Conservation (phyloP, 2,113 vertebrate genomes). For the Otis tarda region DNA sequence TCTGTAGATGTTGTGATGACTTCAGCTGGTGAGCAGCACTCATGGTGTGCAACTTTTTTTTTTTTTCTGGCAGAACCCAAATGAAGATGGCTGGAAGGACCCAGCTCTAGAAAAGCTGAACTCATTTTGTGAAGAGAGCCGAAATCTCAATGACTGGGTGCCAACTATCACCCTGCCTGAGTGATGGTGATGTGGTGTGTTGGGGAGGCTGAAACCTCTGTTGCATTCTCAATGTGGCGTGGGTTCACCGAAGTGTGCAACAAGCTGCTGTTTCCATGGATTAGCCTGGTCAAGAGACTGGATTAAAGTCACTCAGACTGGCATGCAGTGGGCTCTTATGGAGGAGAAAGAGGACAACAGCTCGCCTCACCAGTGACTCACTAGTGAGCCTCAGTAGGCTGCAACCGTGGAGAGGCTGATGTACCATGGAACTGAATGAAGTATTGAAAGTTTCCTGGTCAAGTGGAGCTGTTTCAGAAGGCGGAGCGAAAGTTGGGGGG, state of each 20-base stretch:
- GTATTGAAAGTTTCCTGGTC: conserved; percentile 55
- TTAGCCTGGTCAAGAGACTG: conserved; percentile 79
- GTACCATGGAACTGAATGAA: conserved; percentile 59
- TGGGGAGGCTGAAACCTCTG: conserved; percentile 73
- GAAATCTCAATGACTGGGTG: conserved; percentile 92
- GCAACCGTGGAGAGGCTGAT: conserved; percentile 42
- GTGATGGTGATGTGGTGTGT: conserved; percentile 70
- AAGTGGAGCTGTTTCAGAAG: conserved; percentile 48
- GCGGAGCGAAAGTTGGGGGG: conserved; percentile 25
- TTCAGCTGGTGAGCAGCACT: background rate
- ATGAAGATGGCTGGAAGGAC: conserved; percentile 90
- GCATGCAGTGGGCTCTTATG: conserved; percentile 69
- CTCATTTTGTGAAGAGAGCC: conserved; percentile 91
- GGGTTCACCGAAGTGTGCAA: conserved; percentile 72
- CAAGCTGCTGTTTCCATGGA: conserved; percentile 79
- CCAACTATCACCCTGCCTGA: conserved; percentile 91
- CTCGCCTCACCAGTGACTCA: conserved; percentile 14
- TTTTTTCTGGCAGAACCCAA: conserved; percentile 82
- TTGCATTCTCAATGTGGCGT: conserved; percentile 78
- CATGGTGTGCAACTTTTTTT: background rate
- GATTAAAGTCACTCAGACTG: conserved; percentile 78
- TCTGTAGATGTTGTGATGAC: background rate
- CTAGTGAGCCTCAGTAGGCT: conserved; percentile 8
- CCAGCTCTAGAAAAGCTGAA: conserved; percentile 88
- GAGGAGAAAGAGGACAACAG: conserved; percentile 63